Base-by-base conservation (phyloP, 1,140 invertebrate species). In the Ptiloglossa arizonensis region DNA sequence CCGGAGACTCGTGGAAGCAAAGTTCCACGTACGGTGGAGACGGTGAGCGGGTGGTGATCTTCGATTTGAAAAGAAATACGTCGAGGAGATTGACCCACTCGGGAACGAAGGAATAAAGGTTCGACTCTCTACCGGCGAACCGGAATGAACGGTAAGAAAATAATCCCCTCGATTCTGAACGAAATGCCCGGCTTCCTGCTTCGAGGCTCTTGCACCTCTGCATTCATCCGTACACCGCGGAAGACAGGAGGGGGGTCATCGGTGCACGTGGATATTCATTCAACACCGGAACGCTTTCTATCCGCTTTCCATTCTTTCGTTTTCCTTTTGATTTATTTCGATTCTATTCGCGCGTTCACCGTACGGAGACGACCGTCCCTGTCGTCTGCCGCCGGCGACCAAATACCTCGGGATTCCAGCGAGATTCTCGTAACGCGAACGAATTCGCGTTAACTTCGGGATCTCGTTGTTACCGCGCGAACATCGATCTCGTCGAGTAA, bases 141-240 rank as follows among this genome's bases (percentile, higher is more conserved):
- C 27, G 48, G 48, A 52, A 75, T 75, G 68, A 75, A 75, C 52
- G 64, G 29, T 69, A 76, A 76, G 64, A 76, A 69, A 76, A 76
- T 76, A 76, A 76, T 76, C 73, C 66, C 22, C 32, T 22, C 32
- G 73, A 29, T 76, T 50, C 44, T 29, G 44, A 76, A 60, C 54
- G 54, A 17, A 69, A 69, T 60, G 54, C 64, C 54, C 1, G 5
- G 11, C 54, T 17, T 69, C 44, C 44, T 50, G 52, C 73, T 75
- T 27, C 35, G n/a, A 32, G 48, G 9, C 32, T 64, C 52, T 59
- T 56, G 13, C 44, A n/a, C 32, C 62, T 59, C 22, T 2, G 41
- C 9, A 27, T 41, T 60, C 56, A 46, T 11, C 46, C 15, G 44
- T 9, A 52, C 32, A 50, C 29, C 27, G 13, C 4, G 17, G 19